Conservation (phyloP, 2,888 invertebrate species). For the Automeris io region DNA sequence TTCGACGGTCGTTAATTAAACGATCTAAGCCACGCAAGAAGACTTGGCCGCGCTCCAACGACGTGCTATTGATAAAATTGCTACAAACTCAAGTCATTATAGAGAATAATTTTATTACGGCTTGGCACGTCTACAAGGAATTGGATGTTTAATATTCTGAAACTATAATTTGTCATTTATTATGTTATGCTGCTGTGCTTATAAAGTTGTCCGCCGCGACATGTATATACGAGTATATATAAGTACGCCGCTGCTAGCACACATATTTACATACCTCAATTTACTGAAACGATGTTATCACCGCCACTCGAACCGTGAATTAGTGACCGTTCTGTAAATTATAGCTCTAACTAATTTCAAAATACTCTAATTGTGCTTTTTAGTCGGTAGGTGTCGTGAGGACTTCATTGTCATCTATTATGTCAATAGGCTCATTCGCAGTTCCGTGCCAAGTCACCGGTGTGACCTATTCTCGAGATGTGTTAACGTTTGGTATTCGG, state of each 20-base stretch:
- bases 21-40: conserved; percentile 63
- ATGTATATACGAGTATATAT: neutral
- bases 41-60: conserved; percentile 59
- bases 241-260: neutral
- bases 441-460: conserved; percentile 56
- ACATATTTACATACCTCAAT: conserved; percentile 39
- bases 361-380: conserved; percentile 49
- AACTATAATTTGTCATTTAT: conserved; percentile 33
- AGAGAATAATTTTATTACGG: conserved; percentile 46
- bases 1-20: conserved; percentile 74
- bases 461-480: conserved; percentile 55
- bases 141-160: conserved; percentile 48
- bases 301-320: conserved; percentile 32
- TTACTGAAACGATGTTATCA: conserved; percentile 39
- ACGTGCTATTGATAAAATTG: conserved; percentile 62
- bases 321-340: conserved; percentile 45
- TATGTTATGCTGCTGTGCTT: conserved; percentile 5
- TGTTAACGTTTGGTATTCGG: conserved; percentile 53
- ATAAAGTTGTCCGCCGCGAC: neutral
- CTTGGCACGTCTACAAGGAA: conserved; percentile 35
- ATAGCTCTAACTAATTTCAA: conserved; percentile 48
- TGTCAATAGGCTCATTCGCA: conserved; percentile 46
- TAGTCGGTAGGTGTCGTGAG: conserved; percentile 43
- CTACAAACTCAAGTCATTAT: conserved; percentile 50
- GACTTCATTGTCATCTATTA: conserved; percentile 56